Evolutionary conservation across 2,113 vertebrate species (phyloP), one percentile per base, ranked within the genome.

Genomic region (Regulus satrapa): DNA sequence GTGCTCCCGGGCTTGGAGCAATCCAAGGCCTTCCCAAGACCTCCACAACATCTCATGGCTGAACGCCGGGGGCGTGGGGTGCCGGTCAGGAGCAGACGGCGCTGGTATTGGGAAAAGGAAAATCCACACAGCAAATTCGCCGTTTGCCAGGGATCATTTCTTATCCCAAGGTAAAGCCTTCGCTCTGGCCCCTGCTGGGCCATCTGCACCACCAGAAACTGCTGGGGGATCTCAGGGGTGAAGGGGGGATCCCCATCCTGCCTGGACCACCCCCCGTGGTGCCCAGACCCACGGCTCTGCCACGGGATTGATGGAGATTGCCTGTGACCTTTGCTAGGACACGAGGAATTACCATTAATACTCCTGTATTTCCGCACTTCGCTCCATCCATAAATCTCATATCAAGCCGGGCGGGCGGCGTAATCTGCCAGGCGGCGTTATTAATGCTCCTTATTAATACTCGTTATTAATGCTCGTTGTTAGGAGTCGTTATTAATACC

Each of bases 1-100:
- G 24, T 15, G n/a, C 24, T 64, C 15, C 36, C 1, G 6, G 41
- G 45, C 36, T 62, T 68, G 59, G 76, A 63, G 38, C 29, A 26
- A 25, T 7, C 66, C 38, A 18, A 76, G 72, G 29, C 64, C 55
- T 82, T 12, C 3, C 73, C 49, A 15, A 55, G 68, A 45, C 41
- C 46, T 78, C 45, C 0, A 3, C 21, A n/a, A 31, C 26, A 5
- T 41, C 85, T 62, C 16, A 6, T 3, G 28, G 86, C 91, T 54
- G 45, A 87, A 41, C 38, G 34, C 81, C 0, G 1, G 41, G 28
- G 52, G 45, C 2, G 9, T 23, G 91, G 96, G 97, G 97, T 98
- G 97, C 95, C 86, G 36, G 95, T 97, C 17, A 96, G 95, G 97
- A 98, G 97, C 99, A 99, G 99, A 98, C 99, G 98, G 98, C 67